Evolutionary conservation across 2,888 invertebrate genomes (phyloP), one percentile per base, ranked within the genome.

Genomic region (Drosophila koepferae): DNA sequence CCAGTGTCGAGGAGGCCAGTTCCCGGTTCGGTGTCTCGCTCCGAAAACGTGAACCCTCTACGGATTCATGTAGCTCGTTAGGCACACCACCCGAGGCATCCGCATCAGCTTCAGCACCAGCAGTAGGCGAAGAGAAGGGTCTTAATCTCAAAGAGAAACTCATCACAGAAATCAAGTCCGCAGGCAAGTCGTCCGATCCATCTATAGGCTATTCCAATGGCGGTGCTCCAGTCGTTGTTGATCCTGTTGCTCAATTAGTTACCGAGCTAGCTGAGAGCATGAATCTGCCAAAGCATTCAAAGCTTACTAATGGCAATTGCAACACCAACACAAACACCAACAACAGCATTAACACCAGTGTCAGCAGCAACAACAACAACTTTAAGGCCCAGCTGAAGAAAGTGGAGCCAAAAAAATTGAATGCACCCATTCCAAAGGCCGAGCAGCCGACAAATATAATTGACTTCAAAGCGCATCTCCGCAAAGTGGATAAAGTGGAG

Each of bases 251-350:
- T 59, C 95, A 97, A 89, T 94, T 98, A 77, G 96, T 97, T 12
- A 96, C 96, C 16, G 98, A 98, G 93, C 94, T 98, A 62, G 97
- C 97, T 58, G 97, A 97, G 92, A 96, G 96, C 88, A 95, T 97
- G 88, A 96, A 96, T 92, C 94, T 96, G 88, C 77, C 94, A 87
- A 91, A 94, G 91, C 90, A 92, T 59, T 84, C 72, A 7, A 73
- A 80, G 61, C 56, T 90, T 18, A 77, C 80, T 2, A 88, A 91
- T 67, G 78, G 81, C 66, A 81, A 89, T 91, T 69, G 91, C 87
- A 92, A 63, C 81, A 36, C 10, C 68, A 34, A 8, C 51, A 49
- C n/a, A 10, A 36, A 14, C 63, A n/a, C 9, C 48, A 49, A 18
- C 40, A 16, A 16, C 38, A 38, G 5, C 38, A 38, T 4, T 6